Base-by-base conservation (phyloP, 2,797 vertebrate species). In the Melopsittacus undulatus region DNA sequence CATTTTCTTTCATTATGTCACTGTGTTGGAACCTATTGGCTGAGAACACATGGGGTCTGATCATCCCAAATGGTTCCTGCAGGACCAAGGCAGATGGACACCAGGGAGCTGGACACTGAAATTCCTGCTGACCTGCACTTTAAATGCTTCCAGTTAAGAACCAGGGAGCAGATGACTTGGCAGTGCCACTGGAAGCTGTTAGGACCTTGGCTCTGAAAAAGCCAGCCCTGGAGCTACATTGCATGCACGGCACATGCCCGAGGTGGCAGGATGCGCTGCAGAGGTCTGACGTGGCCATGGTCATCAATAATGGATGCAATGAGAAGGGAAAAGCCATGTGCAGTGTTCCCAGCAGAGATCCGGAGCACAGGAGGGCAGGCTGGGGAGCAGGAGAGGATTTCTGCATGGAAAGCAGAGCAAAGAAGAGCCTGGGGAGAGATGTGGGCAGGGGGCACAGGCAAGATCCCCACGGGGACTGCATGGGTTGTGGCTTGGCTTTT, bases 211-310 rank as follows among this genome's bases (percentile, higher is more conserved):
- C 64, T 51, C 73, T 2, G 0, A 40, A 67, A 82, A 88, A 57
- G 8, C 3, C 1, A 72, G 48, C 68, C 85, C 85, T 56, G 82
- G 70, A n/a, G 87, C 87, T 3, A 12, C 32, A 1, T 10, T 23
- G 48, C 19, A 5, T 5, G 2, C 18, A 2, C 0, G 4, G 38
- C 30, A 49, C 40, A 38, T 30, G 61, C 36, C 56, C 42, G 6
- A 30, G 0, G 3, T 1, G 2, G 27, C 9, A 13, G 52, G 64
- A 57, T 32, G 75, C 13, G 73, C 66, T 3, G 29, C 56, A 22
- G 56, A 59, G 45, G 29, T 45, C 76, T 36, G 5, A 4, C 0
- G 0, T 0, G 22, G 64, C 52, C 29, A 1, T 0, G 30, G 10
- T 24, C 49, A 38, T 68, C 64, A 14, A 21, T 62, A 48, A 72